Conservation (phyloP, 2,113 vertebrate species). For the Panurus biarmicus region DNA sequence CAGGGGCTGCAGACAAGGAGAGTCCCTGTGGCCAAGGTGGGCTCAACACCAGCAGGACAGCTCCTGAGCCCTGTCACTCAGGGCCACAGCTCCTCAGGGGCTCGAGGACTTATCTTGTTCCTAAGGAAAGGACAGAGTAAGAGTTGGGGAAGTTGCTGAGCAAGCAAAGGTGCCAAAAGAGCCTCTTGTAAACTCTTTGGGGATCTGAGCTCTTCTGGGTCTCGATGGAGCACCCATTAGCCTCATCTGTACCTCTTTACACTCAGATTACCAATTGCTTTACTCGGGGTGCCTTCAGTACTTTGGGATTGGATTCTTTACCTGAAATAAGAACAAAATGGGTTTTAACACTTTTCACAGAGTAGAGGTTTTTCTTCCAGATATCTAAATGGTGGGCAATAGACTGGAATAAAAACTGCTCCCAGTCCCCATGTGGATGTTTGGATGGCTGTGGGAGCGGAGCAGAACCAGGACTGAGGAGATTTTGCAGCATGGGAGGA, state of each 20-base stretch:
- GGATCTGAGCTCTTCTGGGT: not conserved
- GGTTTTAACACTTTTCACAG: not conserved
- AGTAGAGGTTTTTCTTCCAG: not conserved
- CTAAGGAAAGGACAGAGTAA: not conserved
- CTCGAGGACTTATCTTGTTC: fast-evolving
- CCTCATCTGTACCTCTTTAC: not conserved
- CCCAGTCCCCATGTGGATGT: fast-evolving
- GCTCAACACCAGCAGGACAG: not conserved
- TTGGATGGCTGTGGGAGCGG: not conserved
- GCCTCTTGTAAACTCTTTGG: not conserved
- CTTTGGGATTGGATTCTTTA: not conserved
- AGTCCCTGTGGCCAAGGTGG: fast-evolving
- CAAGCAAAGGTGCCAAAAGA: not conserved
- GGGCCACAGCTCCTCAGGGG: not conserved
- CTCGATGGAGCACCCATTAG: not conserved
- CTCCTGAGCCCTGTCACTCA: not conserved
- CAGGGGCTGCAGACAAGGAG: not conserved
- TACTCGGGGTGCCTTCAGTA: not conserved
- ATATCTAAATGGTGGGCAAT: not conserved
- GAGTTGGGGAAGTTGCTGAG: not conserved
- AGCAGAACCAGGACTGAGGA: too few relatives aligned
- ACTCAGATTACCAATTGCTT: not conserved
- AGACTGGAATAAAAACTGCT: not conserved
- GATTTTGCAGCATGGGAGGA: not conserved
- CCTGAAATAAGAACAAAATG: not conserved